phyloP scores from a whole-genome alignment of 1,140 invertebrate species.

The Cydia amplana region DNA sequence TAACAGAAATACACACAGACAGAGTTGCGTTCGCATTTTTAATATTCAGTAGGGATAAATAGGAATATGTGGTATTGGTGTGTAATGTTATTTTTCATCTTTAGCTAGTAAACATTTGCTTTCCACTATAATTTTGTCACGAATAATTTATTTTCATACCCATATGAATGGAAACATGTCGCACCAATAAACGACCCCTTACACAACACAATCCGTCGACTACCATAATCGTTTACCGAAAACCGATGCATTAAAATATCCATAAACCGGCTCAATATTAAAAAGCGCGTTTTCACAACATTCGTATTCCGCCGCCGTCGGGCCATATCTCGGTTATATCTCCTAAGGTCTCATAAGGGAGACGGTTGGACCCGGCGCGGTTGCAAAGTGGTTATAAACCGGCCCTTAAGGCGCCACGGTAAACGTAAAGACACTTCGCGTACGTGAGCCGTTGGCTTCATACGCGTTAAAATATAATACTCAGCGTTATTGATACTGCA shows the following conservation, averaged over 20 bases:
- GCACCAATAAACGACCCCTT: not conserved
- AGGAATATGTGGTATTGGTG: too few relatives aligned
- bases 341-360: conserved; percentile 30
- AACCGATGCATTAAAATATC: conserved; percentile 26
- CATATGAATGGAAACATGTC: not conserved
- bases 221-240: conserved; percentile 13
- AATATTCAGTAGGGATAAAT: too few relatives aligned
- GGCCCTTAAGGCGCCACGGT: conserved; percentile 13
- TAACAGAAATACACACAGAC: too few relatives aligned
- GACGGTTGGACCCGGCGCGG: conserved; percentile 15
- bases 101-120: too few relatives aligned
- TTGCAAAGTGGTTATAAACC: conserved; percentile 29
- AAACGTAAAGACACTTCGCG: conserved; percentile 26
- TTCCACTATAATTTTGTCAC: not conserved
- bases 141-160: not conserved
- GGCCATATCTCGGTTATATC: conserved; percentile 20
- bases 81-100: too few relatives aligned
- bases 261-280: conserved; percentile 12
- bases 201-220: not conserved
- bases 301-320: conserved; percentile 21
- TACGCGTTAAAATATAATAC: conserved; percentile 21
- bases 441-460: conserved; percentile 4
- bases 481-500: conserved; percentile 18
- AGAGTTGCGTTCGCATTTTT: too few relatives aligned
- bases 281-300: conserved; percentile 27